Conservation (phyloP, 2,797 vertebrate genomes). For the Gambelia wislizenii region DNA sequence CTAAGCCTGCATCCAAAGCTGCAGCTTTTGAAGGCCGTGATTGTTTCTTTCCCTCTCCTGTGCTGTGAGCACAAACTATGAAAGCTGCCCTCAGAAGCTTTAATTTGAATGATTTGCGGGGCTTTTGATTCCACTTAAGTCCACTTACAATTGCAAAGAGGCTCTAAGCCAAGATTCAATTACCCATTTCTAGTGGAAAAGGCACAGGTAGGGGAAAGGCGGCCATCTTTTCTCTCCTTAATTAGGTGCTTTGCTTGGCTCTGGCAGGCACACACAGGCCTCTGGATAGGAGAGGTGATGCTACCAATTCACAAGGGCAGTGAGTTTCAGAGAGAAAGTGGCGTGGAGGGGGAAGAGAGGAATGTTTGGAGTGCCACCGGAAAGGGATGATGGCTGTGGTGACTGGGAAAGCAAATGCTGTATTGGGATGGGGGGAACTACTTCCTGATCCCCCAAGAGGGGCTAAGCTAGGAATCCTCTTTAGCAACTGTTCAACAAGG, state of each 20-base stretch:
- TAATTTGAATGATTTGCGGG: constrained; percentile 69
- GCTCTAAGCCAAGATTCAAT: constrained; percentile 60
- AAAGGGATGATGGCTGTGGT: fast-evolving
- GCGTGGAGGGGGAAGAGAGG: not conserved
- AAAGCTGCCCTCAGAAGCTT: constrained; percentile 51
- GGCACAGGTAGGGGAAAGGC: constrained; percentile 44
- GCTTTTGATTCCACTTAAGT: constrained; percentile 60
- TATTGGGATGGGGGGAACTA: no score
- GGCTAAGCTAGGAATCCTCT: fast-evolving
- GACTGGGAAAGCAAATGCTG: fast-evolving
- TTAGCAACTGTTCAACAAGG: fast-evolving
- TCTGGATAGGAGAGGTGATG: constrained; percentile 11
- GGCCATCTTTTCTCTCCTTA: constrained; percentile 40
- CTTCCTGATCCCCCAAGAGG: fast-evolving
- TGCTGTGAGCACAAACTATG: constrained; percentile 30
- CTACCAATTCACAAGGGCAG: constrained; percentile 18
- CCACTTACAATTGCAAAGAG: constrained; percentile 54
- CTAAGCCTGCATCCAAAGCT: not conserved
- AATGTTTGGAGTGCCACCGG: not conserved
- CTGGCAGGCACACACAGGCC: not conserved
- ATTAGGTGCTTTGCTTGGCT: constrained; percentile 50
- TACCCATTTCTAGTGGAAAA: fast-evolving
- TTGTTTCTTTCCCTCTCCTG: not conserved
- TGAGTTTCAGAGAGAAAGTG: constrained; percentile 20
- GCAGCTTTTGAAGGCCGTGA: not conserved